Conservation (phyloP, 2,797 vertebrate genomes). For the Cetoscarus ocellatus region DNA sequence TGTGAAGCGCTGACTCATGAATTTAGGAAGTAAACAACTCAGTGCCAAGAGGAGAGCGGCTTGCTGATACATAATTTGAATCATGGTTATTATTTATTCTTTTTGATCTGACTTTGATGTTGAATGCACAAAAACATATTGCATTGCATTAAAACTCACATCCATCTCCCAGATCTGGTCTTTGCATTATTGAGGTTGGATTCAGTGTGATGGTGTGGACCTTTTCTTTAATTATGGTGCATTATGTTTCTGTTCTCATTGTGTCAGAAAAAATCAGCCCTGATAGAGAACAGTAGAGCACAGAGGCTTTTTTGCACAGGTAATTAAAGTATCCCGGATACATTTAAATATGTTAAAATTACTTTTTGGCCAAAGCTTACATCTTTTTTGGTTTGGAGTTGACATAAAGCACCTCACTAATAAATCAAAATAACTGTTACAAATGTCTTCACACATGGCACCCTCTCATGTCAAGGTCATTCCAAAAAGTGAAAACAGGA, state of each 20-base stretch:
- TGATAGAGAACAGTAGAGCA: neutral
- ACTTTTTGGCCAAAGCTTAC: neutral
- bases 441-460: neutral
- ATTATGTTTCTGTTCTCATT: slow-evolving; percentile 19
- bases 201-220: neutral
- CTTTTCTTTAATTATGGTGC: slow-evolving; percentile 8
- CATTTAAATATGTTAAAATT: neutral
- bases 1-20: slow-evolving; percentile 59
- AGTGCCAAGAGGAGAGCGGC: slow-evolving; percentile 41
- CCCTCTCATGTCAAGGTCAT: slow-evolving; percentile 28
- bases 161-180: slow-evolving; percentile 5
- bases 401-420: neutral
- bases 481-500: slow-evolving; percentile 52
- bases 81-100: slow-evolving; percentile 55
- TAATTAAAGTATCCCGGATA: neutral
- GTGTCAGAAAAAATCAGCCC: slow-evolving; percentile 11
- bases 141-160: slow-evolving; percentile 23
- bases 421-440: neutral
- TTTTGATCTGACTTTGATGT: slow-evolving; percentile 65
- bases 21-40: slow-evolving; percentile 67
- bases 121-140: slow-evolving; percentile 27
- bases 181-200: slow-evolving; percentile 26
- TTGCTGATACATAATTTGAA: slow-evolving; percentile 61
- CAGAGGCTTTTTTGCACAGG: neutral
- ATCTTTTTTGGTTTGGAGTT: slow-evolving; percentile 1